Conservation (phyloP, 2,113 vertebrate genomes). For the Chloroceryle aenea region DNA sequence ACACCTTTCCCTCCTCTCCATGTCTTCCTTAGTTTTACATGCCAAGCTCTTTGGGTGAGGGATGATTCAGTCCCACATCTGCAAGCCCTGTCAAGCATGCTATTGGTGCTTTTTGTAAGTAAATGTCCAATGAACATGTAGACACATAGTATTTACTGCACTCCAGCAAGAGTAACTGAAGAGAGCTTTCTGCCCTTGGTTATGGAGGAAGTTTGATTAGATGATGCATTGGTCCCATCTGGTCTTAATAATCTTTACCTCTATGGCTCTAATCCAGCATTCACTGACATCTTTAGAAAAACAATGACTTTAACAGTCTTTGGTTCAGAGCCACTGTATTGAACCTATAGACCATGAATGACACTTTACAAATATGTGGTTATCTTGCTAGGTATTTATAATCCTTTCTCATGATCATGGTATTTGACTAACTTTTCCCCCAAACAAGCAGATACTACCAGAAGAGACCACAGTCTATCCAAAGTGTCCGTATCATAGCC, state of each 20-base stretch:
- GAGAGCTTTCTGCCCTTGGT: neutral
- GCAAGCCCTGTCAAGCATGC: neutral
- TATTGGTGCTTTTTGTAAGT: neutral
- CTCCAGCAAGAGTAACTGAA: neutral
- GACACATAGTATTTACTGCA: neutral
- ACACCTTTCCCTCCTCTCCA: neutral
- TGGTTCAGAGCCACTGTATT: neutral
- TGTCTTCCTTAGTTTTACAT: neutral
- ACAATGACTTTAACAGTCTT: neutral
- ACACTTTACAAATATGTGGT: neutral
- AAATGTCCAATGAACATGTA: neutral
- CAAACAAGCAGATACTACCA: neutral
- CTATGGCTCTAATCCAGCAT: neutral
- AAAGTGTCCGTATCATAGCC: neutral
- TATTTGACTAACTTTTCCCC: neutral
- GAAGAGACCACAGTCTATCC: neutral
- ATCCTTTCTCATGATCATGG: neutral
- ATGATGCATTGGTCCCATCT: neutral
- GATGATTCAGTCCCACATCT: neutral
- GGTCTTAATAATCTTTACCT: slow-evolving; percentile 27
- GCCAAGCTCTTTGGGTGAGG: neutral
- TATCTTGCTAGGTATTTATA: slow-evolving; percentile 2
- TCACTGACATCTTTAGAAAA: slow-evolving; percentile 22
- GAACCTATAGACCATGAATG: neutral
- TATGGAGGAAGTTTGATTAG: neutral